These are phyloP conservation scores for Cydia splendana DNA, from an alignment of 1,140 invertebrate species.

Conservation along the genomic window DNA sequence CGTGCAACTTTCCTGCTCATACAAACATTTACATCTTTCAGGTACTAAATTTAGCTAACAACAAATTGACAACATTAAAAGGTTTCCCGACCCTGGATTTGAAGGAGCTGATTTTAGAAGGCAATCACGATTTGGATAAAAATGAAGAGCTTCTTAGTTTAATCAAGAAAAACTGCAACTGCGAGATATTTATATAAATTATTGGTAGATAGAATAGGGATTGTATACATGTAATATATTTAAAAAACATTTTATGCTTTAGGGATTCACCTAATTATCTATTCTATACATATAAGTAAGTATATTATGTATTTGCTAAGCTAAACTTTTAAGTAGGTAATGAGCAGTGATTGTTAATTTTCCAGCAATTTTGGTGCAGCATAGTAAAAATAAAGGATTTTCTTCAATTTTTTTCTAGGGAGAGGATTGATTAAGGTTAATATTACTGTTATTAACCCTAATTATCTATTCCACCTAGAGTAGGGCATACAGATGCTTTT, in stretches of 20 bases:
- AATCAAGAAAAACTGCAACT: conserved; percentile 44
- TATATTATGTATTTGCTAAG: neutral
- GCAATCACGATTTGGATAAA: conserved; percentile 50
- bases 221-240: neutral
- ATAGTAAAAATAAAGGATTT: no score
- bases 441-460: no score
- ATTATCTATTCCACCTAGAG: no score
- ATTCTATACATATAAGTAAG: no score
- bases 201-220: neutral
- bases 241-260: neutral
- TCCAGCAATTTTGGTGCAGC: no score
- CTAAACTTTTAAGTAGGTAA: no score
- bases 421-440: no score
- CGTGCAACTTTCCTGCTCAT: no score
- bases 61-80: conserved; percentile 59
- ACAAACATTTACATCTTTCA: conserved; percentile 47
- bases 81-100: conserved; percentile 60
- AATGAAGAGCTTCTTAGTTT: conserved; percentile 53
- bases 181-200: neutral
- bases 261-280: no score
- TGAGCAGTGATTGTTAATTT: no score
- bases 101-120: conserved; percentile 55
- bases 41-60: conserved; percentile 63
- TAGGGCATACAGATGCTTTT: no score
- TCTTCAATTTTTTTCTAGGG: no score